Evolutionary conservation across 1,140 invertebrate species (phyloP).

Genomic region (Ephestia elutella): DNA sequence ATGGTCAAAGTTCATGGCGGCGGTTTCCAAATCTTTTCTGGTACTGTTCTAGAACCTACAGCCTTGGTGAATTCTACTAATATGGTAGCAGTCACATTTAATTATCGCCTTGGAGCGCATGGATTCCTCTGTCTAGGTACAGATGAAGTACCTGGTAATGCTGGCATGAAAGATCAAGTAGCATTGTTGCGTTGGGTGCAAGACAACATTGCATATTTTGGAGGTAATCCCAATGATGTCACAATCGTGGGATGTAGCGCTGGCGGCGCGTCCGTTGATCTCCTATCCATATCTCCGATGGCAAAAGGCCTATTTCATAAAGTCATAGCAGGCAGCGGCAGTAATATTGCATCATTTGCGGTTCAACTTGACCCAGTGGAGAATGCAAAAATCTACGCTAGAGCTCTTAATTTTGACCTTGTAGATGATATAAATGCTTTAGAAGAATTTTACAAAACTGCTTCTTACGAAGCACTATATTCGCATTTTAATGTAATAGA

Average conservation of each 20-base stretch:
- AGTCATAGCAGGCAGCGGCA: slow-evolving; percentile 38
- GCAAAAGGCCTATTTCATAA: slow-evolving; percentile 43
- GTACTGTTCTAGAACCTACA: slow-evolving; percentile 11
- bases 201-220: slow-evolving; percentile 34
- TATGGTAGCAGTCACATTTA: slow-evolving; percentile 28
- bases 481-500: slow-evolving; percentile 18
- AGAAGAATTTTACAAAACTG: slow-evolving; percentile 44
- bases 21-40: slow-evolving; percentile 24
- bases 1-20: slow-evolving; percentile 43
- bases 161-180: slow-evolving; percentile 39
- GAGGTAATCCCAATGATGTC: slow-evolving; percentile 46
- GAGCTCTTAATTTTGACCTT: slow-evolving; percentile 22
- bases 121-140: slow-evolving; percentile 37
- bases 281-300: slow-evolving; percentile 35
- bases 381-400: slow-evolving; percentile 34
- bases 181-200: slow-evolving; percentile 28
- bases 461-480: slow-evolving; percentile 28
- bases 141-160: slow-evolving; percentile 32
- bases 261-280: slow-evolving; percentile 33
- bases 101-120: slow-evolving; percentile 31
- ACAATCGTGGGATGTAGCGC: slow-evolving; percentile 41
- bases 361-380: slow-evolving; percentile 38
- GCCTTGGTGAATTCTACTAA: slow-evolving; percentile 22
- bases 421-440: slow-evolving; percentile 36
- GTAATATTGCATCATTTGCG: slow-evolving; percentile 20